Conservation (phyloP, 2,888 invertebrate genomes). For the Phlogophora meticulosa region DNA sequence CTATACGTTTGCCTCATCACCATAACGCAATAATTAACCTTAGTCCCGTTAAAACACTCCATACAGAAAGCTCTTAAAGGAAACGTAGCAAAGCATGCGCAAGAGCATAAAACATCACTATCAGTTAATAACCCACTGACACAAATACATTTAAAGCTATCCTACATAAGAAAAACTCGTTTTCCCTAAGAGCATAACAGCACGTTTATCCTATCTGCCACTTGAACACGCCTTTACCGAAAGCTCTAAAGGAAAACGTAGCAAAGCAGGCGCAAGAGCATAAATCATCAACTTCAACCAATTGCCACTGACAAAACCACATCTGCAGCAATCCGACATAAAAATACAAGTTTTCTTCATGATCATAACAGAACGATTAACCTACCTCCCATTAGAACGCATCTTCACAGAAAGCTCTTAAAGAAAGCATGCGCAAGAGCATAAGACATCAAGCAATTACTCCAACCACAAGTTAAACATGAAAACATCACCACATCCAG, state of each 20-base stretch:
- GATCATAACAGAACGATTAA: neutral
- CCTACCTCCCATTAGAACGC: neutral
- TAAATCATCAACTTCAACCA: neutral
- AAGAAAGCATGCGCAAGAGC: slow-evolving; percentile 22
- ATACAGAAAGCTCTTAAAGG: neutral
- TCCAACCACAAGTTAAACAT: slow-evolving; percentile 48
- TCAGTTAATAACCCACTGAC: too few relatives aligned
- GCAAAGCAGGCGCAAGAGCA: neutral
- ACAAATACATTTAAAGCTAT: neutral
- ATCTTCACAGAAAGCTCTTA: neutral
- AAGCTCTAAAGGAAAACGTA: neutral
- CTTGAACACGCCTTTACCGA: too few relatives aligned
- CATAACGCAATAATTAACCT: too few relatives aligned
- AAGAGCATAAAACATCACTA: neutral
- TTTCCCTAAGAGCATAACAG: too few relatives aligned
- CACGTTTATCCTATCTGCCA: too few relatives aligned
- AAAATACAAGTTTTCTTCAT: too few relatives aligned
- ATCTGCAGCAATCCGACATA: neutral
- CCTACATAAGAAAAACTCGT: neutral
- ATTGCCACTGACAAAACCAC: too few relatives aligned
- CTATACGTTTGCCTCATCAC: too few relatives aligned
- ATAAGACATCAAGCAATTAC: slow-evolving; percentile 49
- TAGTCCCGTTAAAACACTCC: too few relatives aligned
- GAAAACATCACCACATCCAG: slow-evolving; percentile 52
- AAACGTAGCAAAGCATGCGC: neutral